These are phyloP conservation scores for Andricus curvator DNA, from an alignment of 2,888 invertebrate species.

Conservation along the genomic window DNA sequence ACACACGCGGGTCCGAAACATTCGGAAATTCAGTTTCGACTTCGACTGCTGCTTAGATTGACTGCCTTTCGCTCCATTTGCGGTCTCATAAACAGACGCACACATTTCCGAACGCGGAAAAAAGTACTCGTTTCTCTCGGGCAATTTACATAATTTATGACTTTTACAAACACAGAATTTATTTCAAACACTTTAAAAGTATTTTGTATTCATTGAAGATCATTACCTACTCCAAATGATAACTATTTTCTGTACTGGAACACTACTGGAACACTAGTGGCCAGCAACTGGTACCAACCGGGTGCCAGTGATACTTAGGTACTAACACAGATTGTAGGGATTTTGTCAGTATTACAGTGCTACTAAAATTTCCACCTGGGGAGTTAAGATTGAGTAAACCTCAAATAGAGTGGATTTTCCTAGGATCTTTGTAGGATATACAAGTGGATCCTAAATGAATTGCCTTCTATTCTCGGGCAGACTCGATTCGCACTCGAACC, in stretches of 20 bases:
- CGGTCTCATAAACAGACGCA: conserved; percentile 34
- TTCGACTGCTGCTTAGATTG: conserved; percentile 36
- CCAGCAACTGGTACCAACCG: too few relatives aligned
- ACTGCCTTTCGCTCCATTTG: conserved; percentile 40
- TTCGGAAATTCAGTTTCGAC: conserved; percentile 38
- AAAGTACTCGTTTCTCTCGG: background rate
- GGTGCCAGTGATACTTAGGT: too few relatives aligned
- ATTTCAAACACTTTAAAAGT: background rate
- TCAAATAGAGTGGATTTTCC: too few relatives aligned
- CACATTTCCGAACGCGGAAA: background rate
- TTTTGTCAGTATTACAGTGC: too few relatives aligned
- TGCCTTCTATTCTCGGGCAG: conserved; percentile 51
- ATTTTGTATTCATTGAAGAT: background rate
- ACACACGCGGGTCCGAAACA: conserved; percentile 12
- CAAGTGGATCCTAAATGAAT: conserved; percentile 56
- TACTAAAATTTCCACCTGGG: too few relatives aligned
- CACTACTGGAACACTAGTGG: too few relatives aligned
- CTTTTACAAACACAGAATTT: background rate
- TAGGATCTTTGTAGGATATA: conserved; percentile 14
- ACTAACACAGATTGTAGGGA: too few relatives aligned
- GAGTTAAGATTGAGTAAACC: too few relatives aligned
- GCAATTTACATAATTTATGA: conserved; percentile 30
- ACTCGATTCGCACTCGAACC: conserved; percentile 49
- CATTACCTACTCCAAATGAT: too few relatives aligned
- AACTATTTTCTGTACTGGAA: too few relatives aligned